Evolutionary conservation across 1,140 invertebrate genomes (phyloP).

Genomic region (Drosophila auraria): DNA sequence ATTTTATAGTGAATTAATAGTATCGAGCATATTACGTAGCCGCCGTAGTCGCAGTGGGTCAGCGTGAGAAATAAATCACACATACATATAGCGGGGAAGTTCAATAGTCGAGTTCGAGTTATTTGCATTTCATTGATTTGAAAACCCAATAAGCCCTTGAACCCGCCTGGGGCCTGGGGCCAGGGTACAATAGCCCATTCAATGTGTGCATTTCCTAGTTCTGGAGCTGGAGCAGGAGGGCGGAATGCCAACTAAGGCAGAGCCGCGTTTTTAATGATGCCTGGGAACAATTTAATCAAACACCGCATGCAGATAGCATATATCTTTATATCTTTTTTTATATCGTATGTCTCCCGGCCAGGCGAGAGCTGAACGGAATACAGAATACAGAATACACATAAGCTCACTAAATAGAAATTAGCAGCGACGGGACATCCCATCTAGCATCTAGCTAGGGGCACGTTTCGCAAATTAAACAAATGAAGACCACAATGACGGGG

Average conservation of each 20-base stretch:
- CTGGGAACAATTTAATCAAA: constrained; percentile 57
- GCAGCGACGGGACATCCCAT: constrained; percentile 53
- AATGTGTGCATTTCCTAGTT: constrained; percentile 35
- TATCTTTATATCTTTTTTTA: neutral
- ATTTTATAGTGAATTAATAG: constrained; percentile 44
- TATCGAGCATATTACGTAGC: constrained; percentile 51
- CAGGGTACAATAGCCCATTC: neutral
- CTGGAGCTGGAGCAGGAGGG: constrained; percentile 15
- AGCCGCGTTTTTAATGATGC: constrained; percentile 42
- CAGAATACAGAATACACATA: constrained; percentile 11
- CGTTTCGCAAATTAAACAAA: constrained; percentile 68
- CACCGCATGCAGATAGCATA: constrained; percentile 27
- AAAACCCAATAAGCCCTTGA: constrained; percentile 11
- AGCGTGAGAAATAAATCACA: constrained; percentile 30
- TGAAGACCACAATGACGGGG: constrained; percentile 30
- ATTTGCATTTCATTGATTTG: constrained; percentile 7
- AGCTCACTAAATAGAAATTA: constrained; percentile 76
- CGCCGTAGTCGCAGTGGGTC: constrained; percentile 28
- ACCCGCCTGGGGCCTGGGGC: neutral
- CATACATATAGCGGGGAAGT: neutral
- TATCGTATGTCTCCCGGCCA: constrained; percentile 10
- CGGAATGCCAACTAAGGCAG: constrained; percentile 14
- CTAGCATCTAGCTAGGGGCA: constrained; percentile 39
- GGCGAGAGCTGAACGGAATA: constrained; percentile 1
- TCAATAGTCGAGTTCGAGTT: neutral